A percentile compares a stretch with the other conserved stretches of the same genome.
These are phyloP conservation scores for Leptodactylus fuscus DNA, from an alignment of 2,113 vertebrate species.

Conservation along the genomic window DNA sequence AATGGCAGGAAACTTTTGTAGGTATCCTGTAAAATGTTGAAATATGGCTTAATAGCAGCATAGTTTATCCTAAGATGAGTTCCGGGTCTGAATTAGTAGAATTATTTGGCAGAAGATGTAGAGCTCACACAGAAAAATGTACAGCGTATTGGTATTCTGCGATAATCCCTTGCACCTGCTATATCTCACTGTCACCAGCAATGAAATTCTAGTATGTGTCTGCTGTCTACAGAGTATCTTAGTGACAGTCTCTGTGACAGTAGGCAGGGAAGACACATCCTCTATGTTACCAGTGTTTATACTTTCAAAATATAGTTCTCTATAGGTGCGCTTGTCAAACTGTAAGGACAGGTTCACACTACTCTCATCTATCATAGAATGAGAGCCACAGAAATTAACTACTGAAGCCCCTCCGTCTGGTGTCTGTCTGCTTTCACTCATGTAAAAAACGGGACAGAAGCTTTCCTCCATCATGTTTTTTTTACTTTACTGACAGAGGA, in stretches of 20 bases:
- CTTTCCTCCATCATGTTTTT: too few species aligned
- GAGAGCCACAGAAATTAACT: too few species aligned
- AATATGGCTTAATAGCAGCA: not conserved
- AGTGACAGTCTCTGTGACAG: not conserved
- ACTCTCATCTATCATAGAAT: too few species aligned
- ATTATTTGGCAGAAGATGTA: not conserved
- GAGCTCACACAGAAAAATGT: not conserved
- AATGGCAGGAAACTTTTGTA: too few species aligned
- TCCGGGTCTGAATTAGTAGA: not conserved
- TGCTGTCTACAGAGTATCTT: conserved; percentile 23
- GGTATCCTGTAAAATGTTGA: not conserved
- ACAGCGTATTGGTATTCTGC: conserved; percentile 24
- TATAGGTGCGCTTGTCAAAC: not conserved
- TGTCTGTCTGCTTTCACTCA: too few species aligned
- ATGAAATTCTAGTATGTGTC: conserved; percentile 38
- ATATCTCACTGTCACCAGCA: not conserved
- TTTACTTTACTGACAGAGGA: too few species aligned
- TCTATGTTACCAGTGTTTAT: not conserved
- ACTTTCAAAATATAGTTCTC: not conserved
- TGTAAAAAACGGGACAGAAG: too few species aligned
- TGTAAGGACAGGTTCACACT: too few species aligned
- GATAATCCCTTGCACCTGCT: conserved; percentile 57
- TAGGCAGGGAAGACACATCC: not conserved
- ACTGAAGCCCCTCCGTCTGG: too few species aligned
- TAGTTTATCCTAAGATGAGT: not conserved